phyloP scores from a whole-genome alignment of 2,113 vertebrate species.

The Varanus komodoensis region DNA sequence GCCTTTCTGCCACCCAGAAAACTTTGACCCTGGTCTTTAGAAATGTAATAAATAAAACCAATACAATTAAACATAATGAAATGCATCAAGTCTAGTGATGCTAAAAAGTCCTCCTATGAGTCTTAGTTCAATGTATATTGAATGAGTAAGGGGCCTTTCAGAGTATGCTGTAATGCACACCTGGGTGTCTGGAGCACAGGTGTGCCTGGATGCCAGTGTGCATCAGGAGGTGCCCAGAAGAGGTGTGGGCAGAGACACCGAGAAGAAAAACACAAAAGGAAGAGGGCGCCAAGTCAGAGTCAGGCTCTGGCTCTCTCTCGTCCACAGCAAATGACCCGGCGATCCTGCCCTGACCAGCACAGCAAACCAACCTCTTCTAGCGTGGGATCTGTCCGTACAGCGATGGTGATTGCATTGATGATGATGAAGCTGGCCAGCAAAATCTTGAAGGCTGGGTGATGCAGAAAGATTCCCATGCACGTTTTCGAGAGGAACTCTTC shows the following conservation, averaged over 20 bases:
- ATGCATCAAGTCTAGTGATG: no score
- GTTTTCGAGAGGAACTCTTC: constrained; percentile 62
- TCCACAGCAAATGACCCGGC: not conserved
- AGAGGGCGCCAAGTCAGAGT: not conserved
- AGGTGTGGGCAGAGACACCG: not conserved
- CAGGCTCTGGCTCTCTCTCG: not conserved
- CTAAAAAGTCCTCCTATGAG: no score
- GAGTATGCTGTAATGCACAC: no score
- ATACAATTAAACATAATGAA: no score
- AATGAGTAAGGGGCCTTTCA: no score
- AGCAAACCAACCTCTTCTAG: not conserved
- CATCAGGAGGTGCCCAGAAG: not conserved
- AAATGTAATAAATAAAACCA: no score
- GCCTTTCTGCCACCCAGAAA: no score
- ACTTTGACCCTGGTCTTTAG: no score
- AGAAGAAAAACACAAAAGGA: not conserved
- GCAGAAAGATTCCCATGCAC: constrained; percentile 59
- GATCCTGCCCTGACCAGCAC: no score
- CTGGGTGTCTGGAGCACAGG: no score
- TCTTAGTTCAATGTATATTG: no score
- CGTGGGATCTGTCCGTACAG: not conserved
- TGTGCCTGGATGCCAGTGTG: not conserved
- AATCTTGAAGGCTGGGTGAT: constrained; percentile 44
- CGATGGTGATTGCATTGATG: constrained; percentile 38
- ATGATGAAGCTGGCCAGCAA: constrained; percentile 58